A percentile compares a stretch with the other conserved stretches of the same genome.
phyloP scores from a whole-genome alignment of 2,113 vertebrate genomes.

The Apteryx owenii region DNA sequence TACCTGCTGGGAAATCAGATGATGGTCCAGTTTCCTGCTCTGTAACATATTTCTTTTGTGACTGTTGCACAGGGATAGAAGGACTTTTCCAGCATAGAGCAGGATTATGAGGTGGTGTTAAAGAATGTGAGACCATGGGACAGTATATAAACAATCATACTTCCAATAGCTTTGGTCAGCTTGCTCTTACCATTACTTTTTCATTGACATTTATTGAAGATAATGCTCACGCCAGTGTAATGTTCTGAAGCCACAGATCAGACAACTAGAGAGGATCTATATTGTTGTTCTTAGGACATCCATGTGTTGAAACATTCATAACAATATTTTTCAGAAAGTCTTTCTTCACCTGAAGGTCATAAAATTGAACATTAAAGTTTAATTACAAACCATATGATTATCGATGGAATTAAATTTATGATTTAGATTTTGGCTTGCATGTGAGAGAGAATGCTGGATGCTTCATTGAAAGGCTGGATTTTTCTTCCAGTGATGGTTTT shows the following conservation, averaged over 20 bases:
- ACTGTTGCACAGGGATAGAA: neutral
- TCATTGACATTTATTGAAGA: neutral
- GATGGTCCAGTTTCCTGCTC: neutral
- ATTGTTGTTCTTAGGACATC: neutral
- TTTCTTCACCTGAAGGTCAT: neutral
- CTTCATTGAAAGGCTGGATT: neutral
- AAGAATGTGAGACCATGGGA: accelerated
- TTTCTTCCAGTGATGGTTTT: neutral
- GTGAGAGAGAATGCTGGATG: neutral
- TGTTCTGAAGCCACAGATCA: neutral
- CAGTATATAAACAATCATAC: neutral
- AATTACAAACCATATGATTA: neutral
- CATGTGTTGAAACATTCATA: neutral
- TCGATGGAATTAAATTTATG: neutral
- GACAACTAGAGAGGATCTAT: neutral
- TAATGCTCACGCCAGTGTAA: neutral
- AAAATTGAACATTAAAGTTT: neutral
- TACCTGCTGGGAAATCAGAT: accelerated
- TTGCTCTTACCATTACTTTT: neutral
- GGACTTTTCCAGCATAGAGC: neutral
- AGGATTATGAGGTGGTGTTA: neutral
- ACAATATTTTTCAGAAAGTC: neutral
- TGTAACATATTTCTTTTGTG: neutral
- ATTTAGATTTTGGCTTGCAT: neutral
- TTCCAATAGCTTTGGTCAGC: neutral